Evolutionary conservation across 2,888 invertebrate species (phyloP).

Genomic region (Willowsia nigromaculata): DNA sequence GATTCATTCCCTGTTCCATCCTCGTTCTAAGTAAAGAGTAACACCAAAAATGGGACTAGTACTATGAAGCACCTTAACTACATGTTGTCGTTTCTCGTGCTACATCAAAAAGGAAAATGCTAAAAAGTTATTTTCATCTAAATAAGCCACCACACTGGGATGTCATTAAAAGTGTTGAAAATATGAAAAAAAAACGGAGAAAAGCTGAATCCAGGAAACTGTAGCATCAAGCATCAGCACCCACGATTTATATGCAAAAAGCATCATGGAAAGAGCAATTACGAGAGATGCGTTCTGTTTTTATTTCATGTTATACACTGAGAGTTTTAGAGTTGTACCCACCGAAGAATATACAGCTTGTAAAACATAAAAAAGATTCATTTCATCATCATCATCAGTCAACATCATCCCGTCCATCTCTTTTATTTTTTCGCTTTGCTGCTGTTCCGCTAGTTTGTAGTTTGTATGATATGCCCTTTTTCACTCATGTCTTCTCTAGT

Average conservation of each 20-base stretch:
- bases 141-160: no score
- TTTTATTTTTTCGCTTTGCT: neutral
- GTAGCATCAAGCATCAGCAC: neutral
- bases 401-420: neutral
- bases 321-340: neutral
- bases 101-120: neutral
- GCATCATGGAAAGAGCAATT: conserved; percentile 7
- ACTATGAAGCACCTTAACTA: no score
- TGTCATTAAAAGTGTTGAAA: no score
- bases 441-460: neutral
- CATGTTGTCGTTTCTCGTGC: no score
- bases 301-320: neutral
- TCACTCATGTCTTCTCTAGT: neutral
- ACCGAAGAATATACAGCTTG: neutral
- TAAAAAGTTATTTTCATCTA: neutral
- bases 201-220: conserved; percentile 5
- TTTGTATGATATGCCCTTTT: neutral
- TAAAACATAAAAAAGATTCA: neutral
- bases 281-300: neutral
- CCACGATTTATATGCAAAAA: neutral
- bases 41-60: no score
- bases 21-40: no score
- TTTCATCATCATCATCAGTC: conserved; percentile 24
- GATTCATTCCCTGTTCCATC: no score
- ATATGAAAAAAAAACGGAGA: no score